Conservation (phyloP, 1,140 invertebrate genomes). For the Brachystomella parvula region DNA sequence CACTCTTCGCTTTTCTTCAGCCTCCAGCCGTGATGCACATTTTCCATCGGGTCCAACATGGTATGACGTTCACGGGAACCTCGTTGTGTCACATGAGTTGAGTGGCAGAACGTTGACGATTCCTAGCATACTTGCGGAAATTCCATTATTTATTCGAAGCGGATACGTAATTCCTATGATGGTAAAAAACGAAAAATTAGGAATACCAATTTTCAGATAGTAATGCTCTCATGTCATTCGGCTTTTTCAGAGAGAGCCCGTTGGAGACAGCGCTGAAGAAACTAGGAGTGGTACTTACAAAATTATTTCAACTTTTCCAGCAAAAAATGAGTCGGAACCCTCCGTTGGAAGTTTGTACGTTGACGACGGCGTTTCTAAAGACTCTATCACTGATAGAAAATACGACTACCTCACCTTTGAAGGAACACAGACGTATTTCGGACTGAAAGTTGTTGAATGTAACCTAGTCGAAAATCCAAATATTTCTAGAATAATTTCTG, state of each 20-base stretch:
- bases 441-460: neutral
- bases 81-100: conserved; percentile 3
- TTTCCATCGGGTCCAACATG: conserved; percentile 27
- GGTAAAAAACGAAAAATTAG: conserved; percentile 7
- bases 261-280: neutral
- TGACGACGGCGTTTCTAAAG: conserved; percentile 16
- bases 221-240: neutral
- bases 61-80: conserved; percentile 21
- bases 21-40: neutral
- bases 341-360: conserved; percentile 10
- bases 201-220: neutral
- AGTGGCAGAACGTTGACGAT: neutral
- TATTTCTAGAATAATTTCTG: conserved; percentile 10
- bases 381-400: neutral
- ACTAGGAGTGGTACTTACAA: conserved; percentile 14
- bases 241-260: neutral
- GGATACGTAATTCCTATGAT: conserved; percentile 24
- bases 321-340: neutral
- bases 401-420: conserved; percentile 3
- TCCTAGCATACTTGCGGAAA: neutral
- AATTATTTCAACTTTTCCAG: conserved; percentile 7
- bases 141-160: conserved; percentile 19
- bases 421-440: neutral
- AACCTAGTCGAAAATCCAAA: neutral
- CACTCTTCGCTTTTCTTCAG: neutral